Conservation (phyloP, 2,888 invertebrate species). For the Diogma glabrata region DNA sequence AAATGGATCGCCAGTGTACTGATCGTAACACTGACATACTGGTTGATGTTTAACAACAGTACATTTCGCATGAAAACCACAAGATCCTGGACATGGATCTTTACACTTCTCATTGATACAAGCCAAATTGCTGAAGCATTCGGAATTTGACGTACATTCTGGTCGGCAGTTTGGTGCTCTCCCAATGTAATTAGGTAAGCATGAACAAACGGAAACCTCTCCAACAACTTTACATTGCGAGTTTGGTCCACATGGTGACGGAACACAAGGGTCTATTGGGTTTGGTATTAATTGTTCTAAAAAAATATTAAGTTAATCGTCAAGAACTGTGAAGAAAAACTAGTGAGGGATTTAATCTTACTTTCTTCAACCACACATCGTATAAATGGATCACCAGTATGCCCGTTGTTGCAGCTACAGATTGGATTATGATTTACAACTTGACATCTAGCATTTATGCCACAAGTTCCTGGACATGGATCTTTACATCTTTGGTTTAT, state of each 20-base stretch:
- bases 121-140: constrained; percentile 72
- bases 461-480: constrained; percentile 76
- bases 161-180: constrained; percentile 77
- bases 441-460: constrained; percentile 66
- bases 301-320: not conserved
- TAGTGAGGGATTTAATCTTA: constrained; percentile 36
- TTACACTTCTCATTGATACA: constrained; percentile 71
- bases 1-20: constrained; percentile 78
- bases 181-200: constrained; percentile 65
- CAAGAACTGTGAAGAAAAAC: not conserved
- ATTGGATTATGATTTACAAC: constrained; percentile 78
- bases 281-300: not conserved
- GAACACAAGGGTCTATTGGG: constrained; percentile 56
- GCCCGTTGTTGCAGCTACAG: constrained; percentile 66
- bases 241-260: constrained; percentile 75
- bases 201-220: constrained; percentile 69
- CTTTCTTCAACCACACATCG: constrained; percentile 56
- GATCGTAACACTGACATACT: constrained; percentile 65
- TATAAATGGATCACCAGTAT: constrained; percentile 70
- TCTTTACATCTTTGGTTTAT: constrained; percentile 67
- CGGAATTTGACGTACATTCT: constrained; percentile 73
- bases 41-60: constrained; percentile 74
- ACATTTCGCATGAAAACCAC: constrained; percentile 67
- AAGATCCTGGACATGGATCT: constrained; percentile 77
- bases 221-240: constrained; percentile 65